These are phyloP conservation scores for Cepaea hortensis DNA, from an alignment of 2,888 invertebrate genomes.

Conservation along the genomic window DNA sequence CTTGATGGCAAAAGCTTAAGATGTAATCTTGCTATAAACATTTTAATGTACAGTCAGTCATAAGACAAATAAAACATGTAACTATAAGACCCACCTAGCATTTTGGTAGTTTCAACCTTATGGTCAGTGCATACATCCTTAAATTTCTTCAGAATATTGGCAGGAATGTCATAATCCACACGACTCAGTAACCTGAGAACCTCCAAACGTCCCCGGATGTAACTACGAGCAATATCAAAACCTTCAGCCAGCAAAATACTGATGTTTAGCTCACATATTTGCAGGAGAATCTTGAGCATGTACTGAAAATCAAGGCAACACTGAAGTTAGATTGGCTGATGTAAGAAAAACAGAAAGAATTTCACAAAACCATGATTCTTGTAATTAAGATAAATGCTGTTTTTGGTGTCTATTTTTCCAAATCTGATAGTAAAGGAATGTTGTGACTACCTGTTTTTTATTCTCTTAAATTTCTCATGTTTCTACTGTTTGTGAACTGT, in stretches of 20 bases:
- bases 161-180: slow-evolving; percentile 26
- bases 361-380: background rate
- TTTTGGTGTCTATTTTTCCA: too few relatives aligned
- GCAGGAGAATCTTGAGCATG: background rate
- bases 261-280: slow-evolving; percentile 7
- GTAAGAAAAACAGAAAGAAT: background rate
- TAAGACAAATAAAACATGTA: too few relatives aligned
- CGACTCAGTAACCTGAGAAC: slow-evolving; percentile 20
- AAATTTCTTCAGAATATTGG: slow-evolving; percentile 20
- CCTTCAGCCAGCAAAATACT: slow-evolving; percentile 26
- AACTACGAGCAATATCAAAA: slow-evolving; percentile 41
- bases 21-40: too few relatives aligned
- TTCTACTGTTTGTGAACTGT: too few relatives aligned
- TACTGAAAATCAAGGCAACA: slow-evolving; percentile 10
- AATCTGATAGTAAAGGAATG: too few relatives aligned
- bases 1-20: too few relatives aligned
- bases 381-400: background rate
- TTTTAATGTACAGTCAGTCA: too few relatives aligned
- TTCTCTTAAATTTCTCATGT: too few relatives aligned
- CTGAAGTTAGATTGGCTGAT: background rate
- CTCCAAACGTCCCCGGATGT: slow-evolving; percentile 37
- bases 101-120: slow-evolving; percentile 38
- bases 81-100: slow-evolving; percentile 32
- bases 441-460: too few relatives aligned
- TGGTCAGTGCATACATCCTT: slow-evolving; percentile 18